Percentiles rank a stretch among this genome's conserved stretches.
These are phyloP conservation scores for Brachyhypopomus occidentalis DNA, from an alignment of 2,113 vertebrate species.

Conservation along the genomic window DNA sequence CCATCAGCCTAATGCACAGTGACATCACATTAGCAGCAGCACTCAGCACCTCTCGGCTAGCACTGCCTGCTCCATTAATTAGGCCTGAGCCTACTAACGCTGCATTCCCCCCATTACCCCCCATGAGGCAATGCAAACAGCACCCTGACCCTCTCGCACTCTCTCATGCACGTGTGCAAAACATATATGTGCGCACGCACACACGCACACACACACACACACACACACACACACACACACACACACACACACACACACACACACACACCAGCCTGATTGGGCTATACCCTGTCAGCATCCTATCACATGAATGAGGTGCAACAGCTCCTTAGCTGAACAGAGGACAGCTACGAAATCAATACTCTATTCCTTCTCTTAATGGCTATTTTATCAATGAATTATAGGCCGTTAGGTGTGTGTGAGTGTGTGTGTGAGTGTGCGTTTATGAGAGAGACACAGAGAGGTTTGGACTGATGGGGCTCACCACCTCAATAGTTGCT, in stretches of 20 bases:
- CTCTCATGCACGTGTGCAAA: constrained; percentile 13
- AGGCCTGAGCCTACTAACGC: constrained; percentile 63
- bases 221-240: constrained; percentile 38
- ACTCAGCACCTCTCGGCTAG: constrained; percentile 60
- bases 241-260: constrained; percentile 31
- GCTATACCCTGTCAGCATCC: constrained; percentile 34
- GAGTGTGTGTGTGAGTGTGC: constrained; percentile 3
- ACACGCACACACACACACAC: constrained; percentile 28
- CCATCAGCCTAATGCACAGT: constrained; percentile 70
- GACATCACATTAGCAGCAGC: constrained; percentile 73
- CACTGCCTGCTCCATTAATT: constrained; percentile 67
- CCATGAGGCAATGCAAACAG: constrained; percentile 63
- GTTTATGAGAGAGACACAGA: no score
- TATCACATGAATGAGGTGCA: constrained; percentile 45
- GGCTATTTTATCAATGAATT: constrained; percentile 60
- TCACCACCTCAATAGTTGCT: constrained; percentile 31
- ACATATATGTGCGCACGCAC: constrained; percentile 28
- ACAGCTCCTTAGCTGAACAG: constrained; percentile 45
- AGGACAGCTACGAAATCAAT: constrained; percentile 59
- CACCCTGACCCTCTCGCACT: constrained; percentile 12
- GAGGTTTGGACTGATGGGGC: background rate
- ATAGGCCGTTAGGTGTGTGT: constrained; percentile 40
- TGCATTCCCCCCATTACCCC: constrained; percentile 51
- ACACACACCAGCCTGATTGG: constrained; percentile 33
- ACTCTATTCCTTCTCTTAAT: constrained; percentile 58